Base-by-base conservation (phyloP, 2,797 vertebrate species). In the Discoglossus pictus region DNA sequence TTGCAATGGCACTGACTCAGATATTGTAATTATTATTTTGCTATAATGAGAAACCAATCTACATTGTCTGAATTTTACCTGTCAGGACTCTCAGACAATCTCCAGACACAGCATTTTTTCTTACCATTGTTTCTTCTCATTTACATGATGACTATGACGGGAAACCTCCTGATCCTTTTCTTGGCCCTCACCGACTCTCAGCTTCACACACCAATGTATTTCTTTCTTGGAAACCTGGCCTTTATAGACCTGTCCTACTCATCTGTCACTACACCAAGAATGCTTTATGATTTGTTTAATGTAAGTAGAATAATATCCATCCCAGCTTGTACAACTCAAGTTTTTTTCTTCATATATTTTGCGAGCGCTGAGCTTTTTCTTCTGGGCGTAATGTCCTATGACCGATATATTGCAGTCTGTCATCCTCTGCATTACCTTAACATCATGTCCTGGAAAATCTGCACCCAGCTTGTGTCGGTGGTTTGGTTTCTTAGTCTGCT, bases 181-280 rank as follows among this genome's bases (percentile, higher is more conserved):
- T 66, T 84, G 15, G 74, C 71, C 58, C 73, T 68, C 16, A 9
- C 4, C 4, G 73, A 82, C 50, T 25, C 72, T 23, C 73, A 38
- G 7, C 76, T 84, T 9, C 79, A 80, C 25, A 81, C 71, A 9
- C 78, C 75, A 18, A 78, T 80, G 79, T 80, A 79, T 17, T 80
- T 77, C 56, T 80, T 83, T 24, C 20, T 66, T 39, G 58, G 58
- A 7, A 31, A 7, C 11, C 15, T 66, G 1, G 17, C 62, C n/a
- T 75, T 76, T 52, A 73, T 79, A 12, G 78, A 79, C 51, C 34
- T 79, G 13, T 75, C 50, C 34, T 77, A 76, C 9, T 79, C 75
- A 1, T 72, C 74, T 7, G 61, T 66, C 7, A 68, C 77, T 36
- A 70, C 73, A 0, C 77, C 76, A 1, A 77, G 75, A 34, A 77